These are phyloP conservation scores for Anguilla anguilla DNA, from an alignment of 2,797 vertebrate species.

Conservation along the genomic window DNA sequence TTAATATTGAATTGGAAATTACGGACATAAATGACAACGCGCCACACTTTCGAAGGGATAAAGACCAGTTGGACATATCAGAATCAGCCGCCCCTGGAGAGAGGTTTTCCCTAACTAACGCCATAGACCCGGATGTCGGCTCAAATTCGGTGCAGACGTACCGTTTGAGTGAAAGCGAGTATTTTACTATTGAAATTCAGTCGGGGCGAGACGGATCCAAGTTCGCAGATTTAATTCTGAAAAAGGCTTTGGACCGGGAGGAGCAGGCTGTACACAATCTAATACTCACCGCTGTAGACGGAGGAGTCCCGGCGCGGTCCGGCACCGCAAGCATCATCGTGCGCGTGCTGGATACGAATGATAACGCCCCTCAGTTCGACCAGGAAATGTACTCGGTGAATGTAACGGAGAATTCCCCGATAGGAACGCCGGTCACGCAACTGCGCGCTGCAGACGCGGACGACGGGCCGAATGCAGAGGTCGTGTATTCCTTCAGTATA, in stretches of 20 bases:
- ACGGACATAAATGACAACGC: slow-evolving; percentile 81
- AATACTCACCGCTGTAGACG: slow-evolving; percentile 76
- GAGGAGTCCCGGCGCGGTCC: slow-evolving; percentile 73
- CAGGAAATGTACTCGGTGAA: slow-evolving; percentile 67
- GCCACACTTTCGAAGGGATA: slow-evolving; percentile 76
- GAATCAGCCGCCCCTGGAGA: slow-evolving; percentile 76
- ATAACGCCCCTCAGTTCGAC: slow-evolving; percentile 76
- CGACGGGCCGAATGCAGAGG: slow-evolving; percentile 68
- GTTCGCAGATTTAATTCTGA: slow-evolving; percentile 79
- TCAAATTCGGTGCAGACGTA: slow-evolving; percentile 80
- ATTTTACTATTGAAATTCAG: slow-evolving; percentile 77
- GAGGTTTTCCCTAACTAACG: slow-evolving; percentile 79
- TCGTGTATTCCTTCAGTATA: slow-evolving; percentile 70
- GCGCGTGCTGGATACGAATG: slow-evolving; percentile 81
- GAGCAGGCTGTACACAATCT: slow-evolving; percentile 68
- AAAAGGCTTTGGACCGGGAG: slow-evolving; percentile 75
- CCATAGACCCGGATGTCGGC: slow-evolving; percentile 81
- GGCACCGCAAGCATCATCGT: slow-evolving; percentile 75
- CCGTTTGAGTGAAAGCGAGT: slow-evolving; percentile 72
- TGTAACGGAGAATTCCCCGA: slow-evolving; percentile 68
- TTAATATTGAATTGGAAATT: slow-evolving; percentile 77
- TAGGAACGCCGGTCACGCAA: slow-evolving; percentile 68
- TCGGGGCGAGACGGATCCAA: slow-evolving; percentile 75
- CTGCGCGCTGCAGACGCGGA: slow-evolving; percentile 78
- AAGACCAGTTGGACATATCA: slow-evolving; percentile 75